Conservation (phyloP, 2,888 invertebrate species). For the Metellina segmentata region DNA sequence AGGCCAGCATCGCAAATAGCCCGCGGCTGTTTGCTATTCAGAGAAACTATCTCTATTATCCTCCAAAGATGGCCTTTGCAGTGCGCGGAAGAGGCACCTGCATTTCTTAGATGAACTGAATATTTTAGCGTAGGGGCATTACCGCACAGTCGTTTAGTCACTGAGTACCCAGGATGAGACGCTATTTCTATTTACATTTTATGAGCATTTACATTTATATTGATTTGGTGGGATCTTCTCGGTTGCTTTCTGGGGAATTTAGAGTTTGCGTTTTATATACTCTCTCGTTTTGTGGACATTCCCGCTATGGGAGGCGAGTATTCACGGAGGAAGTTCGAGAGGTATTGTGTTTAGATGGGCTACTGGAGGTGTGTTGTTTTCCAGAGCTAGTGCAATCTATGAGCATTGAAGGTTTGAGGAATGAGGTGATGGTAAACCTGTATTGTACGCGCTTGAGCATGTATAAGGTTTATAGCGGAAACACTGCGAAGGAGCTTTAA, state of each 20-base stretch:
- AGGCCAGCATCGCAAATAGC: conserved; percentile 66
- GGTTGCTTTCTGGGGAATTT: background rate
- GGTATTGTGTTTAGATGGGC: too few species aligned
- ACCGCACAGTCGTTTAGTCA: conserved; percentile 38
- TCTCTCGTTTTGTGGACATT: background rate
- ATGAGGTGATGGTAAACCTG: too few species aligned
- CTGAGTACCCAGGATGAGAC: background rate
- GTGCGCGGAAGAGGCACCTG: conserved; percentile 40
- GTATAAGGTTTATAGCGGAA: too few species aligned
- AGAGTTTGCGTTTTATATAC: too few species aligned
- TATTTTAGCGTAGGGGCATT: conserved; percentile 32
- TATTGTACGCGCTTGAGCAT: too few species aligned
- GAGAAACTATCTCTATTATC: conserved; percentile 61
- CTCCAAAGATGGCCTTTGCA: conserved; percentile 31
- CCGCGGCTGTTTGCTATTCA: conserved; percentile 69
- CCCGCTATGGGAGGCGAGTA: background rate
- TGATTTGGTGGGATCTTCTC: background rate
- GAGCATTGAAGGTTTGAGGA: too few species aligned
- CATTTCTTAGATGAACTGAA: conserved; percentile 51
- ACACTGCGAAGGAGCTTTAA: too few species aligned
- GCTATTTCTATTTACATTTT: conserved; percentile 50
- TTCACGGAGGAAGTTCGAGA: background rate
- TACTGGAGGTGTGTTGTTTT: too few species aligned
- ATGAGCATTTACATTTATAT: conserved; percentile 36
- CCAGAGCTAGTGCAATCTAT: too few species aligned